Percentiles rank a stretch among this genome's conserved stretches.
Evolutionary conservation across 2,113 vertebrate species (phyloP).

Genomic region (Coregonus clupeaformis): DNA sequence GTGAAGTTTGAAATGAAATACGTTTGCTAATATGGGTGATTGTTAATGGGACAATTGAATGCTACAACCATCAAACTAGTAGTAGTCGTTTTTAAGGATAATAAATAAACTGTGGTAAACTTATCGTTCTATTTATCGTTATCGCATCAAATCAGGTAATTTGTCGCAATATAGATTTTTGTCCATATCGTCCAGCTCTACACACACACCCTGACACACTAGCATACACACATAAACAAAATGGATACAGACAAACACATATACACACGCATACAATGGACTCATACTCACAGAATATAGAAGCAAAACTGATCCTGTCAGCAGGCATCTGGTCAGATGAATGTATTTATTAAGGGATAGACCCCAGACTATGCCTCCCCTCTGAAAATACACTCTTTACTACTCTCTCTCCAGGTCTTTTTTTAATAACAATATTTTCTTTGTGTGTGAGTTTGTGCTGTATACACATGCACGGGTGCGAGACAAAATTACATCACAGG

Average conservation of each 20-base stretch:
- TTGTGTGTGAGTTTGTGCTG: conserved; percentile 25
- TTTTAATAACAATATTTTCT: conserved; percentile 2
- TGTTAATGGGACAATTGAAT: too few relatives aligned
- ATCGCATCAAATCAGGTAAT: too few relatives aligned
- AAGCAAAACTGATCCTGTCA: neutral
- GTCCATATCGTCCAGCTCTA: too few relatives aligned
- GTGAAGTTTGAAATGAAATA: too few relatives aligned
- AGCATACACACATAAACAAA: too few relatives aligned
- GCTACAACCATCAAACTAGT: too few relatives aligned
- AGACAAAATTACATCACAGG: neutral
- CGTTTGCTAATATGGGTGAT: too few relatives aligned
- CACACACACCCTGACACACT: too few relatives aligned
- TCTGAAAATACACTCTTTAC: neutral
- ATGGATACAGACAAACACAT: conserved; percentile 48
- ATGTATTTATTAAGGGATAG: conserved; percentile 13
- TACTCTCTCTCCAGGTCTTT: conserved; percentile 23
- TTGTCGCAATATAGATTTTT: too few relatives aligned
- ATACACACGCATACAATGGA: conserved; percentile 10
- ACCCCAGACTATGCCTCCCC: neutral
- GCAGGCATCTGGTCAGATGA: conserved; percentile 24
- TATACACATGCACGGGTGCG: conserved; percentile 19
- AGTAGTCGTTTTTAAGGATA: too few relatives aligned
- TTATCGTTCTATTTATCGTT: too few relatives aligned
- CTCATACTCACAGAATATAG: conserved; percentile 2
- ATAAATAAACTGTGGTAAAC: too few relatives aligned